Conservation (phyloP, 2,888 invertebrate genomes). For the Silvanus unidentatus region DNA sequence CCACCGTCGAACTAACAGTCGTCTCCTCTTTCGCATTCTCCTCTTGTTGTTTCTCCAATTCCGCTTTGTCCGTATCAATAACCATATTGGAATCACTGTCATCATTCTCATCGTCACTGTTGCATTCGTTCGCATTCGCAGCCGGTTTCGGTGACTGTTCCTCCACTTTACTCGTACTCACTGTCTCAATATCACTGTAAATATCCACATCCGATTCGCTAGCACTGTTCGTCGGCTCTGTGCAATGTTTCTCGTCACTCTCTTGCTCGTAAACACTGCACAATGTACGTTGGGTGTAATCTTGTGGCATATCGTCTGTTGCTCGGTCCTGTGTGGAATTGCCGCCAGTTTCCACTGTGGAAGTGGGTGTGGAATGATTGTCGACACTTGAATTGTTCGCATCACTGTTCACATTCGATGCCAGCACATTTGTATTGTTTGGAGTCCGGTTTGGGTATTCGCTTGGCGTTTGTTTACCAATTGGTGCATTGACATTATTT, state of each 20-base stretch:
- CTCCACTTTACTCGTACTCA: conserved; percentile 37
- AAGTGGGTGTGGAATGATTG: conserved; percentile 9
- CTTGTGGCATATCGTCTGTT: conserved; percentile 16
- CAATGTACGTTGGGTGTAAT: not conserved
- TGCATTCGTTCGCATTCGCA: not conserved
- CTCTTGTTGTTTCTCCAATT: conserved; percentile 22
- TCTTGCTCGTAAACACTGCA: no score
- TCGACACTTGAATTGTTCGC: not conserved
- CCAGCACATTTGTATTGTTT: no score
- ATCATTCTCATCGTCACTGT: conserved; percentile 43
- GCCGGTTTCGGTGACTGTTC: conserved; percentile 22
- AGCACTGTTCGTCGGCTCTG: conserved; percentile 11
- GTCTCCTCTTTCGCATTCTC: conserved; percentile 29
- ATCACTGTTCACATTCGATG: not conserved
- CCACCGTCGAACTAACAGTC: conserved; percentile 29
- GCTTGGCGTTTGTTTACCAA: conserved; percentile 1
- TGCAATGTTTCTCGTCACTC: not conserved
- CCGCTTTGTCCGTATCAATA: conserved; percentile 47
- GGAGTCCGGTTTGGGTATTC: no score
- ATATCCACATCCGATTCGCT: conserved; percentile 53
- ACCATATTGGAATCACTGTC: conserved; percentile 54
- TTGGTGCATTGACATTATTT: not conserved
- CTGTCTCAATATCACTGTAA: conserved; percentile 57
- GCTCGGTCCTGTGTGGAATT: conserved; percentile 24
- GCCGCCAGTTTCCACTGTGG: conserved; percentile 13